These are phyloP conservation scores for Platichthys stellatus DNA, from an alignment of 2,113 vertebrate species.

Conservation along the genomic window DNA sequence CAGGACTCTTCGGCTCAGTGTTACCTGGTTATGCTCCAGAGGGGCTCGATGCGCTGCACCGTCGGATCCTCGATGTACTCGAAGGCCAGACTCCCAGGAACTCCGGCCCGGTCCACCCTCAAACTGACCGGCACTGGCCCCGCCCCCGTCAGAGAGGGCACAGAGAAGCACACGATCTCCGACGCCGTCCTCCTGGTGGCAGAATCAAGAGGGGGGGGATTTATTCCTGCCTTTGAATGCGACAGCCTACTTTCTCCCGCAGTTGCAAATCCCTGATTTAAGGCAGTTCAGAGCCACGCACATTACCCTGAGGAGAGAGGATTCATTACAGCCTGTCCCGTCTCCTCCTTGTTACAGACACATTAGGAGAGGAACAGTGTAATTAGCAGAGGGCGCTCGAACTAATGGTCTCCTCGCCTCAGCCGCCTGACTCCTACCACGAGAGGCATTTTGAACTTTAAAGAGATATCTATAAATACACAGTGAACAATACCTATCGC, in stretches of 20 bases:
- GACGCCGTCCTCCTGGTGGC: constrained; percentile 85
- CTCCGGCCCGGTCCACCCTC: constrained; percentile 87
- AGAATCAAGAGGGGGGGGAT: constrained; percentile 23
- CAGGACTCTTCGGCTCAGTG: not conserved
- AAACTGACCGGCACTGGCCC: constrained; percentile 86
- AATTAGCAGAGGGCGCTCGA: constrained; percentile 65
- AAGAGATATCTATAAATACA: constrained; percentile 73
- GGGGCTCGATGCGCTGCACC: constrained; percentile 90
- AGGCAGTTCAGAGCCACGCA: constrained; percentile 38
- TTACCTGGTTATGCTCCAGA: constrained; percentile 96
- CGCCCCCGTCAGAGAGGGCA: constrained; percentile 86
- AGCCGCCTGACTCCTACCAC: constrained; percentile 59
- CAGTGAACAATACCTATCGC: constrained; percentile 42
- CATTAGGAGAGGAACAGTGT: constrained; percentile 65
- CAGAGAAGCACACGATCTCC: constrained; percentile 90
- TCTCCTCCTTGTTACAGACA: constrained; percentile 54
- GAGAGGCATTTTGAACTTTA: constrained; percentile 47
- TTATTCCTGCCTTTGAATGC: constrained; percentile 48
- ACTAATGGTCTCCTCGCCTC: constrained; percentile 64
- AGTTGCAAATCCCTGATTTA: constrained; percentile 41
- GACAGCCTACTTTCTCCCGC: constrained; percentile 25
- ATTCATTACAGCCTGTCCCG: constrained; percentile 58
- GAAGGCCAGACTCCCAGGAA: constrained; percentile 86
- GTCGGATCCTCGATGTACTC: constrained; percentile 95
- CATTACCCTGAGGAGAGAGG: constrained; percentile 32